These are phyloP conservation scores for Magallana ariakensis DNA, from an alignment of 1,140 invertebrate species.

Conservation along the genomic window DNA sequence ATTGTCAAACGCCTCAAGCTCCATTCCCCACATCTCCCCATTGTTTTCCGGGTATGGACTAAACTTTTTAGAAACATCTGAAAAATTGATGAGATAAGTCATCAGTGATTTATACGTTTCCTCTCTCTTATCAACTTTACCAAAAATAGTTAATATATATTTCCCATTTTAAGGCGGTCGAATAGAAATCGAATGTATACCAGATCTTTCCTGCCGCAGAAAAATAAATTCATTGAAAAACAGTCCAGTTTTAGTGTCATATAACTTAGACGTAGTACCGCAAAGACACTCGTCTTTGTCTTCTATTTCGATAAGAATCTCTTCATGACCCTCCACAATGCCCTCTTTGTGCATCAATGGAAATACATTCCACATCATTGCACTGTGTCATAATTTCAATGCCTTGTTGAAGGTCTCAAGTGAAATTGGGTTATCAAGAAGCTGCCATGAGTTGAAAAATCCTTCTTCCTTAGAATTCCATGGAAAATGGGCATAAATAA, in stretches of 20 bases:
- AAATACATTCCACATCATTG: conserved; percentile 16
- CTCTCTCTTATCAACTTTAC: neutral
- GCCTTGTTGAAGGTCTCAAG: conserved; percentile 58
- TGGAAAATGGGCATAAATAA: conserved; percentile 81
- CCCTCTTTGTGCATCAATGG: conserved; percentile 32
- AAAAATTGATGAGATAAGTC: neutral
- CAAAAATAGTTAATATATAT: neutral
- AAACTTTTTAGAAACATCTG: neutral
- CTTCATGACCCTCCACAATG: conserved; percentile 18
- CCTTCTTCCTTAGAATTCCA: conserved; percentile 71
- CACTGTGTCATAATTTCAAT: conserved; percentile 1
- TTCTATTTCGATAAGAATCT: neutral
- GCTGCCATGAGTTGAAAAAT: conserved; percentile 60
- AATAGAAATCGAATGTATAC: neutral
- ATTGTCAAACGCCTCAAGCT: neutral
- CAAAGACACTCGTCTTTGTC: neutral
- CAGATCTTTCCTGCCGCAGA: neutral
- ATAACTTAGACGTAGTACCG: neutral
- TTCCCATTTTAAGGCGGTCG: neutral
- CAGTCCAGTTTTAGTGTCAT: neutral
- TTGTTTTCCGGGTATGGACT: neutral
- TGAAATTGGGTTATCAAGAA: conserved; percentile 59
- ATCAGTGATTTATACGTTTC: neutral
- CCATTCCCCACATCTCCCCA: conserved; percentile 9
- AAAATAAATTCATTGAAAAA: conserved; percentile 1